Evolutionary conservation across 2,113 vertebrate genomes (phyloP).

Genomic region (Arenaria interpres): DNA sequence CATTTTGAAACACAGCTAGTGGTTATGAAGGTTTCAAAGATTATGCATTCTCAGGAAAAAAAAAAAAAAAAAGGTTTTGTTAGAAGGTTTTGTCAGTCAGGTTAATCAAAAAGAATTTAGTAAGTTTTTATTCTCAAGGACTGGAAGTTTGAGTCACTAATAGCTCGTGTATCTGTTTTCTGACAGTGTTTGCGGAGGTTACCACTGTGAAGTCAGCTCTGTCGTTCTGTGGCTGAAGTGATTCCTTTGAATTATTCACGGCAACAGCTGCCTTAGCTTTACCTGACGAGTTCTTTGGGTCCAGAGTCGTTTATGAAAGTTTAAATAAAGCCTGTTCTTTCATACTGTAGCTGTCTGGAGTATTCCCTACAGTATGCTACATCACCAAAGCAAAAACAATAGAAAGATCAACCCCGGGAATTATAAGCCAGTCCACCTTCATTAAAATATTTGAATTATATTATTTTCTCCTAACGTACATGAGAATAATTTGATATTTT

Average conservation of each 20-base stretch:
- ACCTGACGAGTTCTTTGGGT: not conserved
- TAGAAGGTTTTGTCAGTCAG: not conserved
- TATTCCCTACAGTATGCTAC: not conserved
- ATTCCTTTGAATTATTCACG: constrained; percentile 26
- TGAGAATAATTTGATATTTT: not conserved
- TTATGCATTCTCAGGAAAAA: not conserved
- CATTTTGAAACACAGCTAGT: not conserved
- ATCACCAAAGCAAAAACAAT: not conserved
- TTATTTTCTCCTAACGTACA: not conserved
- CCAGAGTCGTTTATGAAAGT: not conserved
- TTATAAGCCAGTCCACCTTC: not conserved
- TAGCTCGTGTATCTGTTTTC: not conserved
- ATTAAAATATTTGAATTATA: not conserved
- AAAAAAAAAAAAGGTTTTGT: not conserved
- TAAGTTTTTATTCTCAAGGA: not conserved
- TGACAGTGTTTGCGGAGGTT: not conserved
- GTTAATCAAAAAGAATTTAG: not conserved
- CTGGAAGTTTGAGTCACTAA: not conserved
- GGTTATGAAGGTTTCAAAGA: not conserved
- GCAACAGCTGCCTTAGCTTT: not conserved
- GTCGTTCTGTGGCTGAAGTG: not conserved
- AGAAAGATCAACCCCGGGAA: not conserved
- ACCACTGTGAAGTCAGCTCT: not conserved
- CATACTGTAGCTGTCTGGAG: not conserved
- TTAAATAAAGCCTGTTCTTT: not conserved